These are phyloP conservation scores for Platalea minor DNA, from an alignment of 2,797 vertebrate genomes.

Conservation along the genomic window DNA sequence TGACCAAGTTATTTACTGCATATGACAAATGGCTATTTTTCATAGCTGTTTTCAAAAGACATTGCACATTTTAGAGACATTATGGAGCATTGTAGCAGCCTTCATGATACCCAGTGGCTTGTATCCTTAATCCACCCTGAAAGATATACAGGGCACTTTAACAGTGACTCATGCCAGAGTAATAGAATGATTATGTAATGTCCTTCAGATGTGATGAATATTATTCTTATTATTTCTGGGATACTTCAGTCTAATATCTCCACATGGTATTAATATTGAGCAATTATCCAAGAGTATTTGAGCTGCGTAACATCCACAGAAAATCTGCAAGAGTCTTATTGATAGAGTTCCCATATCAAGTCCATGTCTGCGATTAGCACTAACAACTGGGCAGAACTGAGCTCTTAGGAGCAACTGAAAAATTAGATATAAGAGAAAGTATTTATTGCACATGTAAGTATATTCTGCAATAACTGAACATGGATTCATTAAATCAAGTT, in stretches of 20 bases:
- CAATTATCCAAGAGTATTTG: background rate
- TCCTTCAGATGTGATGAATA: constrained; percentile 21
- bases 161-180: constrained; percentile 41
- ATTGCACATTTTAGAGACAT: background rate
- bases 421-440: background rate
- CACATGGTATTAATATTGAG: background rate
- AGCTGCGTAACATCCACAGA: background rate
- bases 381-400: background rate
- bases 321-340: background rate
- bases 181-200: constrained; percentile 43
- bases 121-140: constrained; percentile 61
- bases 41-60: background rate
- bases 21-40: constrained; percentile 26
- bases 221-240: constrained; percentile 48
- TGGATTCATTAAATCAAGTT: background rate
- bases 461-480: background rate
- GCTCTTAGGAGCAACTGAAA: background rate
- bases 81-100: constrained; percentile 7
- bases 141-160: constrained; percentile 62
- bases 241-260: background rate
- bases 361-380: background rate
- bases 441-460: background rate
- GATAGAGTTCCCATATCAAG: background rate
- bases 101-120: constrained; percentile 17
- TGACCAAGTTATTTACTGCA: constrained; percentile 58